Base-by-base conservation (phyloP, 2,888 invertebrate genomes). In the Leptopilina syphax region DNA sequence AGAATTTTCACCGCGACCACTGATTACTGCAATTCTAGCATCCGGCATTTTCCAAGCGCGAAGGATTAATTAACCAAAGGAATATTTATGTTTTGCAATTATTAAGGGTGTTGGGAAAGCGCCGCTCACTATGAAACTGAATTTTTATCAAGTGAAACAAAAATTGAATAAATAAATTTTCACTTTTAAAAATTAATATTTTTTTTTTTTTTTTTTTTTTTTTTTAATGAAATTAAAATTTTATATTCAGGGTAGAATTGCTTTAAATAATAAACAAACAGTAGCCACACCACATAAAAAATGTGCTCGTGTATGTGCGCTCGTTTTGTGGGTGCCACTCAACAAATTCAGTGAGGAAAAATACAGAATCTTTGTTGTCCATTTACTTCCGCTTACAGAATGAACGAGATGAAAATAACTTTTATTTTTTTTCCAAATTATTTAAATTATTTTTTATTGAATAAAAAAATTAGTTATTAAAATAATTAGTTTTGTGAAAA, bases 261-360 rank as follows among this genome's bases (percentile, higher is more conserved):
- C 90, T 87, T 88, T 87, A 86, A 84, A 88, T 86, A 87, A 88
- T 88, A 86, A 79, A 86, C 87, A 87, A 85, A 89, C 87, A 87
- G 87, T 90, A 90, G 91, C 90, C 90, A 92, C 91, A 91, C 91
- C 91, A 92, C 91, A 92, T 91, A 89, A 91, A 88, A 90, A 87
- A 87, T 86, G 91, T 91, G 91, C 91, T 84, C 84, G 84, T 86
- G 88, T 84, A 86, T 88, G 91, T 90, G 89, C 84, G 86, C 87
- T 86, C 89, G 88, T 84, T 88, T 86, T 83, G 90, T 90, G 90
- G 89, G 91, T 91, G 91, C 91, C 89, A 90, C 91, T 90, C 89
- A 88, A 90, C 84, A 82, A 88, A 84, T 81, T 86, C 86, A 86
- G 91, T 91, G 90, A 91, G 89, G 87, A 90, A 91, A 91, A 91